Conservation (phyloP, 2,888 invertebrate species). For the Hirtodrosophila confusa region DNA sequence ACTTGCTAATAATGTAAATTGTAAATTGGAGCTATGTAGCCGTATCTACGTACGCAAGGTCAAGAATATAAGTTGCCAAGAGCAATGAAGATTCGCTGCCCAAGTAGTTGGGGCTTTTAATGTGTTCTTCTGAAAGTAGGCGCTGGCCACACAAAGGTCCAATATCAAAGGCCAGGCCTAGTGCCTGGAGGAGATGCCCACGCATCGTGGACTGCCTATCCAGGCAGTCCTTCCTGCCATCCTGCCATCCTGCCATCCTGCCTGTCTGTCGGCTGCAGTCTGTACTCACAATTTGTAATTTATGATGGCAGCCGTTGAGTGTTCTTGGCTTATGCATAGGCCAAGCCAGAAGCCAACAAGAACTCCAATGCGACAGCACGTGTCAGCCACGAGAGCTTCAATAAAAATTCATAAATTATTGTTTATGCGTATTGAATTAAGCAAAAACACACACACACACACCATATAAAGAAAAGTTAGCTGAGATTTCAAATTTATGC, state of each 20-base stretch:
- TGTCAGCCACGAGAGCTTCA: constrained; percentile 44
- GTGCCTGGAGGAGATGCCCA: too few species aligned
- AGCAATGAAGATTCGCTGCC: too few species aligned
- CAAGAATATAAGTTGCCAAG: too few species aligned
- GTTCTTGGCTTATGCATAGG: constrained; percentile 21
- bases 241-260: not conserved
- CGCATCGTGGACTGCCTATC: too few species aligned
- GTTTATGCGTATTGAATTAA: constrained; percentile 70
- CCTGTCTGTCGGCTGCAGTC: constrained; percentile 14
- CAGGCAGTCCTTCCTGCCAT: too few species aligned
- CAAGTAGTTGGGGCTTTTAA: too few species aligned
- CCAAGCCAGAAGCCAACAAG: not conserved
- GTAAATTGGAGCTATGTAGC: too few species aligned
- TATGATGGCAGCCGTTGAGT: constrained; percentile 41
- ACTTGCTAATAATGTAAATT: too few species aligned
- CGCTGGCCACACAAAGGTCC: too few species aligned
- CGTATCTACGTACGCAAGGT: too few species aligned
- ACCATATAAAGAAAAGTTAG: constrained; percentile 19
- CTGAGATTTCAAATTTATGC: constrained; percentile 62
- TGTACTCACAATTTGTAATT: constrained; percentile 35
- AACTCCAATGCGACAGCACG: constrained; percentile 22
- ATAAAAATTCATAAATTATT: constrained; percentile 73
- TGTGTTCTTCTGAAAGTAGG: too few species aligned
- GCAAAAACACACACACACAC: constrained; percentile 25
- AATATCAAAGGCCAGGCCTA: too few species aligned